A percentile compares a stretch with the other conserved stretches of the same genome.
Conservation (phyloP, 2,888 invertebrate genomes). For the Prosopocoilus inquinatus region DNA sequence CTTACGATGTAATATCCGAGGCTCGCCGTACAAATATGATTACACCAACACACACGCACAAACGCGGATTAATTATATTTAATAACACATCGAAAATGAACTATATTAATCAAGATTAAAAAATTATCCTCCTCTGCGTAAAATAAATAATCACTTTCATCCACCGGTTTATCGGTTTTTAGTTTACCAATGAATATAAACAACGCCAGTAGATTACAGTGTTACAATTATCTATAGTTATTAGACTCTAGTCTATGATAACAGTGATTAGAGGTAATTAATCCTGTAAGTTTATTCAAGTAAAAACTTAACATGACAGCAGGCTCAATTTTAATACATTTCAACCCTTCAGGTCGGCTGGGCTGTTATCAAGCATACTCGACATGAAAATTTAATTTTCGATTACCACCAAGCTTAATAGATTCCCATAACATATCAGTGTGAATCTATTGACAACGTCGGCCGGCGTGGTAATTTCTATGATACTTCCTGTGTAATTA, state of each 20-base stretch:
- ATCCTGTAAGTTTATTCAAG: too few relatives aligned
- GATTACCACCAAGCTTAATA: neutral
- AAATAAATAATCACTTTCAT: neutral
- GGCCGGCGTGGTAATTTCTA: conserved; percentile 8
- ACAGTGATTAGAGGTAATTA: too few relatives aligned
- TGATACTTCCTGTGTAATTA: conserved; percentile 19
- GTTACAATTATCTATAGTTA: too few relatives aligned
- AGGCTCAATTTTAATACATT: too few relatives aligned
- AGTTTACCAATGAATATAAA: neutral
- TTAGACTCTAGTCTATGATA: too few relatives aligned
- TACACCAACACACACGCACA: neutral
- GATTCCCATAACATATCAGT: conserved; percentile 5
- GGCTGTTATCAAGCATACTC: too few relatives aligned
- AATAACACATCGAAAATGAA: conserved; percentile 1
- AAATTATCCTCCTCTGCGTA: neutral
- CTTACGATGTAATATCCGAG: neutral
- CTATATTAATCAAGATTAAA: neutral
- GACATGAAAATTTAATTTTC: neutral
- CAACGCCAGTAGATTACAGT: neutral
- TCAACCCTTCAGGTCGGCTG: too few relatives aligned
- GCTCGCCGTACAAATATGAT: neutral
- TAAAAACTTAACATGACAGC: too few relatives aligned
- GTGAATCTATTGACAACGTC: conserved; percentile 17
- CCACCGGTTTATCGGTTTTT: neutral
- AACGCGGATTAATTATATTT: neutral